Conservation (phyloP, 2,888 invertebrate species). For the Acanthosepion esculentum region DNA sequence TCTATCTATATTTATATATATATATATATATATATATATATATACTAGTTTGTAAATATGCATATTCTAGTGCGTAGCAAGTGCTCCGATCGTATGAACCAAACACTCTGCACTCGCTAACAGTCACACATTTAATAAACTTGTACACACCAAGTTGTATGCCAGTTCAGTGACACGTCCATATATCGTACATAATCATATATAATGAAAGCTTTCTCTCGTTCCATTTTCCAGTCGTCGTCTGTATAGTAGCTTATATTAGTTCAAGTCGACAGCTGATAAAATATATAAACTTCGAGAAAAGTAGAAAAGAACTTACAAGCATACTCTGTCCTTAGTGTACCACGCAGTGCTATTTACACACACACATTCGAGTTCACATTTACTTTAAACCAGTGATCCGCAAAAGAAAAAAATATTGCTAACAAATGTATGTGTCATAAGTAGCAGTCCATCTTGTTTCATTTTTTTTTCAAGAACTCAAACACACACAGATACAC, state of each 20-base stretch:
- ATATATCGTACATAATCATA: neutral
- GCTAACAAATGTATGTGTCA: neutral
- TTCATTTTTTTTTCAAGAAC: neutral
- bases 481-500: neutral
- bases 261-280: neutral
- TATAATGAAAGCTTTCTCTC: conserved; percentile 10
- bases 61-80: neutral
- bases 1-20: no score
- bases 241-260: neutral
- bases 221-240: neutral
- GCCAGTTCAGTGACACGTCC: neutral
- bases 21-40: no score
- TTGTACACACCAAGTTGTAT: neutral
- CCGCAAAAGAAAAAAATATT: neutral
- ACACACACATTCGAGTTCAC: neutral
- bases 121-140: neutral
- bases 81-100: neutral
- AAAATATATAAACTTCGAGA: neutral
- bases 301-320: neutral
- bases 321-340: neutral
- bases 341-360: neutral
- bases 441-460: neutral
- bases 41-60: no score
- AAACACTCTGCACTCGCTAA: neutral
- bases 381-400: neutral